A percentile compares a stretch with the other conserved stretches of the same genome.
Conservation (phyloP, 1,140 invertebrate species). For the Bombus waltoni region DNA sequence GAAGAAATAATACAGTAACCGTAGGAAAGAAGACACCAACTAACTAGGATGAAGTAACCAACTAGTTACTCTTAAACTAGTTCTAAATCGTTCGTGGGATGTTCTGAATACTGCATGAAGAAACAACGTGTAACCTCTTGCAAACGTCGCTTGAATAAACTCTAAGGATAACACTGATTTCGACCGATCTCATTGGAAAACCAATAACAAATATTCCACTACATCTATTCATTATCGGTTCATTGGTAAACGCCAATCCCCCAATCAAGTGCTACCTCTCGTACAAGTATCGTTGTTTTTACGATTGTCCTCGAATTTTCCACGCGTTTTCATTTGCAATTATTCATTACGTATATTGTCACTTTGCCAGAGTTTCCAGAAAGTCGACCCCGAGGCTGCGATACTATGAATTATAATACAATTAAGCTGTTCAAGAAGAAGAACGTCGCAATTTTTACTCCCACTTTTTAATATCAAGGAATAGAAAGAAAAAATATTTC, state of each 20-base stretch:
- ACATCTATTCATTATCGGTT: not conserved
- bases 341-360: no score
- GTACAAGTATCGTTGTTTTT: no score
- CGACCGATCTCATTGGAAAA: not conserved
- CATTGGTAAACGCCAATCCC: not conserved
- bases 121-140: not conserved
- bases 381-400: no score
- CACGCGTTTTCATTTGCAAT: no score
- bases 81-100: not conserved
- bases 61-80: not conserved
- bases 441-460: no score
- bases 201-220: not conserved
- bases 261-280: no score
- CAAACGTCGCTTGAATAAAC: not conserved
- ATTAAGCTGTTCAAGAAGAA: no score
- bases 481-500: no score
- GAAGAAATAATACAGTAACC: not conserved
- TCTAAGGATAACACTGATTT: not conserved
- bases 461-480: no score
- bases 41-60: not conserved
- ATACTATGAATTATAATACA: no score
- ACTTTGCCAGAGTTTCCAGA: no score
- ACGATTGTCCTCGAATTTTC: no score
- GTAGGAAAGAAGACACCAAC: not conserved
- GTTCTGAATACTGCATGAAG: not conserved